Conservation (phyloP, 1,140 invertebrate genomes). For the Oryctes rhinoceros region DNA sequence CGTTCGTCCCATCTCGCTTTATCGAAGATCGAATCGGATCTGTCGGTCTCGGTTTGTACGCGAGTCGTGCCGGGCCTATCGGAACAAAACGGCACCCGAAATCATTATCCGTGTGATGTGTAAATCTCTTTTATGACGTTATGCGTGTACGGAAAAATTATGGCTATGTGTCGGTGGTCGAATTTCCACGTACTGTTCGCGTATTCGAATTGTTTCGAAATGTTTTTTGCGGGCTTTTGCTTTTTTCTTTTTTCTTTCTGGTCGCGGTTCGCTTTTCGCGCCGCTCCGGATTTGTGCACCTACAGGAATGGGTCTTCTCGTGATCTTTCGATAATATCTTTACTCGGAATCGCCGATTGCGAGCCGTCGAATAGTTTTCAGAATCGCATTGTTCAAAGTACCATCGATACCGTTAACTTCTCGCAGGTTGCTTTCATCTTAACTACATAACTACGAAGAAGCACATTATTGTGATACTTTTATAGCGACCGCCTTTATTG, state of each 20-base stretch:
- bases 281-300: neutral
- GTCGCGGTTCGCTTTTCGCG: neutral
- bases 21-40: neutral
- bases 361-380: no score
- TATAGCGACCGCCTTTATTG: no score
- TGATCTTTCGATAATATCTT: neutral
- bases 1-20: constrained; percentile 33
- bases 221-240: neutral
- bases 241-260: neutral
- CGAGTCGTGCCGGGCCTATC: neutral
- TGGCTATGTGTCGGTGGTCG: neutral
- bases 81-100: constrained; percentile 20
- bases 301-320: neutral
- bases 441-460: no score
- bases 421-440: no score
- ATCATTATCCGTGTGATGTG: constrained; percentile 21
- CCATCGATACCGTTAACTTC: no score
- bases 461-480: no score
- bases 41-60: neutral
- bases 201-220: constrained; percentile 2
- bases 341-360: no score
- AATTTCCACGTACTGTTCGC: constrained; percentile 13
- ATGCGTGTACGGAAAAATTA: constrained; percentile 18
- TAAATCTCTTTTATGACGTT: constrained; percentile 22
- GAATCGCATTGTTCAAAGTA: no score